Conservation (phyloP, 2,113 vertebrate genomes). For the Syngnathoides biaculeatus region DNA sequence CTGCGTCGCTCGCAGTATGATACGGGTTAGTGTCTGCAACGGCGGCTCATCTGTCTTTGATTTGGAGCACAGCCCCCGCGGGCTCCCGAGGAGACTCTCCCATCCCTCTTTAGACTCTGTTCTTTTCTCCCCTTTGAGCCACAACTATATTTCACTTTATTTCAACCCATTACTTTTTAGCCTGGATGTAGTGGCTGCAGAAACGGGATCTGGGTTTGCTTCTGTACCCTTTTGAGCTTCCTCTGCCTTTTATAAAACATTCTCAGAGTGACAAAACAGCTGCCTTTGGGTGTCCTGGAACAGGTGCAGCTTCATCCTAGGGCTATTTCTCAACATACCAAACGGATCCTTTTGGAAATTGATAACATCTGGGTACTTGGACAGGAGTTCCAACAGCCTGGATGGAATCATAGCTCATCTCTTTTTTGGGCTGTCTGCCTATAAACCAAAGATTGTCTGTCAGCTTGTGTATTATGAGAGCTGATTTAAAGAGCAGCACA, state of each 20-base stretch:
- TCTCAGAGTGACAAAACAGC: constrained; percentile 74
- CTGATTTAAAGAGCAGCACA: constrained; percentile 56
- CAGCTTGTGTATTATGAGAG: constrained; percentile 59
- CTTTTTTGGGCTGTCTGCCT: constrained; percentile 45
- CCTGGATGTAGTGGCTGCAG: constrained; percentile 66
- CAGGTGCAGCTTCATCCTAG: constrained; percentile 53
- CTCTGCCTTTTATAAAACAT: constrained; percentile 68
- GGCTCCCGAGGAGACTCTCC: constrained; percentile 56
- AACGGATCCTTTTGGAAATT: constrained; percentile 58
- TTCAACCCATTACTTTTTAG: constrained; percentile 57
- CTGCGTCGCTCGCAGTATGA: constrained; percentile 43
- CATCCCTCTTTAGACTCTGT: constrained; percentile 69
- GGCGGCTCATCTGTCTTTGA: constrained; percentile 59
- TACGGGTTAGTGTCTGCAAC: constrained; percentile 45
- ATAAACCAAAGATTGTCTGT: constrained; percentile 50
- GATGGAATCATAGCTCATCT: constrained; percentile 57
- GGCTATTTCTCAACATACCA: constrained; percentile 63
- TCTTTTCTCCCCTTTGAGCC: constrained; percentile 56
- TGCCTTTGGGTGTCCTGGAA: constrained; percentile 61
- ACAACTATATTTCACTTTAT: constrained; percentile 67
- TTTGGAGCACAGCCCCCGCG: constrained; percentile 66
- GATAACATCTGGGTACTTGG: constrained; percentile 64
- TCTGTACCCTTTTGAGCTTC: constrained; percentile 63
- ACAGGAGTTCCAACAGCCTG: constrained; percentile 47
- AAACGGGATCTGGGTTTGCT: constrained; percentile 48